Evolutionary conservation across 2,113 vertebrate genomes (phyloP), one percentile per base, ranked within the genome.

Genomic region (Trinectes maculatus): DNA sequence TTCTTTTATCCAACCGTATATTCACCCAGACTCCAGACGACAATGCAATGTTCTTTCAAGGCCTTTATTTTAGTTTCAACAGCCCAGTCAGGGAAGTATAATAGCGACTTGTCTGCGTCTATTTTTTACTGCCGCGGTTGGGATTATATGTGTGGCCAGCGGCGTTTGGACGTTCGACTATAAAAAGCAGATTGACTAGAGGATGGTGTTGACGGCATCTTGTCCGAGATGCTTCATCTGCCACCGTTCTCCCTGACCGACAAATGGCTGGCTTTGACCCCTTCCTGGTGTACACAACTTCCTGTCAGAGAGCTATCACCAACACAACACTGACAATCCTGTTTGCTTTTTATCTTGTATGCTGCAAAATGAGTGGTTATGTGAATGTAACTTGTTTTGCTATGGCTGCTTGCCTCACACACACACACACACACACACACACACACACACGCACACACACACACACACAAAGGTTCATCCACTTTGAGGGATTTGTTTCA

Each of bases 101-200:
- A 76, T 68, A 58, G 65, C 28, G 63, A 55, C 62, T 76, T 73
- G 53, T 69, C 13, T 65, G 48, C 66, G 83, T 70, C 79, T 80
- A 74, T 89, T 83, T 88, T 79, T 54, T 61, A 1, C 71, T 68
- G 43, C 77, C 82, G 82, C 40, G 80, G 82, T 71, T 59, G 64
- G 47, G 72, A 82, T 87, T 85, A 82, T 84, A 84, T 89, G 59
- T 58, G 33, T 15, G 51, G 39, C 61, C 71, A 62, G 60, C 74
- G 61, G 71, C 15, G 82, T 87, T 80, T 88, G 69, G 69, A 87
- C 67, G 65, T 71, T 63, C 47, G 62, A 77, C 90, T 92, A 92
- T 91, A 90, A 91, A 92, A 92, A 93, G 89, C 87, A 88, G 80
- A 83, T 89, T 85, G 85, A 73, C 67, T 81, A 64, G 85, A 87